These are phyloP conservation scores for Echinarachnius parma DNA, from an alignment of 53 echinoderm and acorn worm genomes.

Conservation along the genomic window DNA sequence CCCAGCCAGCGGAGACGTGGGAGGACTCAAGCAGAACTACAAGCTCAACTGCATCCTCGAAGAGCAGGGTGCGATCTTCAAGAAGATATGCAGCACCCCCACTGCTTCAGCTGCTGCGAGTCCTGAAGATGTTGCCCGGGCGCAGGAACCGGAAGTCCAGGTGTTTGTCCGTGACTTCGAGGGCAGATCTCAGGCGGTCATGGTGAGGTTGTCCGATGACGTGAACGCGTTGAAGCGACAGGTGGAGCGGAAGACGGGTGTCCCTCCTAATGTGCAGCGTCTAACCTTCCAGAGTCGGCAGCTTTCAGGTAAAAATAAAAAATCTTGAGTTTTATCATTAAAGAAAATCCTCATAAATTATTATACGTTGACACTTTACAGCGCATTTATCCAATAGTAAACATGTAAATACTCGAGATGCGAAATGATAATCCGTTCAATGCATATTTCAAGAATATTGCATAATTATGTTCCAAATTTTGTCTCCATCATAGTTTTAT, in stretches of 20 bases:
- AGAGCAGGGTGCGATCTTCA: not conserved
- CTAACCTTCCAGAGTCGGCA: not conserved
- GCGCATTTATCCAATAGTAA: too few relatives aligned
- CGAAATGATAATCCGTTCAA: too few relatives aligned
- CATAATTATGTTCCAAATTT: too few relatives aligned
- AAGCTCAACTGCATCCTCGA: conserved; percentile 34
- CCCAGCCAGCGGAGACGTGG: not conserved
- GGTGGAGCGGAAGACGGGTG: conserved; percentile 19
- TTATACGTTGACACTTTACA: too few relatives aligned
- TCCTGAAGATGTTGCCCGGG: too few relatives aligned
- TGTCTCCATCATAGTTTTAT: too few relatives aligned
- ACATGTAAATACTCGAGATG: too few relatives aligned
- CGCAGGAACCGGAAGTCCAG: not conserved
- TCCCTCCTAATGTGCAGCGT: conserved; percentile 8
- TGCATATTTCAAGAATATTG: too few relatives aligned
- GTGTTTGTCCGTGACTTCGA: conserved; percentile 23
- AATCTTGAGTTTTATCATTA: too few relatives aligned
- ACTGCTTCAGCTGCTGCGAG: too few relatives aligned
- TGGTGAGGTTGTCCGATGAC: conserved; percentile 2
- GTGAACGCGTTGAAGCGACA: conserved; percentile 17
- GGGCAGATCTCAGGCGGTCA: conserved; percentile 12
- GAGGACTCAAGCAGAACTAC: conserved; percentile 5
- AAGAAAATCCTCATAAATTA: too few relatives aligned
- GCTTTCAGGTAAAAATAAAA: not conserved
- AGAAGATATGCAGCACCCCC: too few relatives aligned